Evolutionary conservation across 1,140 invertebrate species (phyloP), one percentile per base, ranked within the genome.

Genomic region (Brachionus plicatilis): DNA sequence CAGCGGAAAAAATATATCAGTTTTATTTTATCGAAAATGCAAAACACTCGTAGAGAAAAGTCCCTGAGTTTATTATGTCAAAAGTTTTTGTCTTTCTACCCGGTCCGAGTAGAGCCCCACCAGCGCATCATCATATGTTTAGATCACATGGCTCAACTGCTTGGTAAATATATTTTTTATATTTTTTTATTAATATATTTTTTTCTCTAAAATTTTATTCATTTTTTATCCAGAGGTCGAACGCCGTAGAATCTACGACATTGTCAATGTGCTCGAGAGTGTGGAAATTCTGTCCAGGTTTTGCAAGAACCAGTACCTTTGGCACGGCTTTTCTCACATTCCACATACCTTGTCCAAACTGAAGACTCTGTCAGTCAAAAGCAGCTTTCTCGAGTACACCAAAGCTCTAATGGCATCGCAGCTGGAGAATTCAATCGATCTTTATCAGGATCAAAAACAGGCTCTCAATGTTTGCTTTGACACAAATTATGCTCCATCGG

Each of bases 261-360:
- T 94, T 84, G 93, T 94, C 45, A 94, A 93, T 89, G 93, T 94
- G 70, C 88, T 93, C 70, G 93, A 93, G 87, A 93, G 93, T 87
- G 91, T 93, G 86, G 92, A 93, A 87, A 93, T 93, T 89, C 92
- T 93, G 29, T 91, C 92, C 53, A 88, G 91, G 79, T 86, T 90
- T 75, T 89, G 88, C 5, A 91, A 90, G 85, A 90, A 91, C 83
- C 88, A 87, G 86, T 91, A 91, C 86, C 80, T 86, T 0, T 91
- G 90, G 90, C 89, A 90, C 86, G 90, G 90, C 6, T 90, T 90
- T 85, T 87, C 87, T 11, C 88, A 90, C 83, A 85, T 91, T 17
- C 45, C 70, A 7, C 86, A 86, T 12, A 89, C 90, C 9, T 86
- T 91, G 9, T 86, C 87, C 9, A 89, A 88, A 85, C 85, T 91